Evolutionary conservation across 2,888 invertebrate genomes (phyloP).

Genomic region (Melanostoma scalare): DNA sequence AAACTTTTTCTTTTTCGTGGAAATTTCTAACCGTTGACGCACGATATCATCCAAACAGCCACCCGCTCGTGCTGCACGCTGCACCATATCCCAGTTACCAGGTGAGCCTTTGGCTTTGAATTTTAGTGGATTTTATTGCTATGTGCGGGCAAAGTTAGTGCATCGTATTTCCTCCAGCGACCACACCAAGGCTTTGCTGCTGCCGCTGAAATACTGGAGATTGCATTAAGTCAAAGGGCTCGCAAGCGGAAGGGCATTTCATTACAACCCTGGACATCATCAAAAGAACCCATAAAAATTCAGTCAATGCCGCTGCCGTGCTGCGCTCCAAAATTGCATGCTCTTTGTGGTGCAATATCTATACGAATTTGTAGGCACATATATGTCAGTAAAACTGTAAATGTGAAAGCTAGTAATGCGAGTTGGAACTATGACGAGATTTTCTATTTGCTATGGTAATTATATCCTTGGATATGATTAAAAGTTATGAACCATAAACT

Average conservation of each 20-base stretch:
- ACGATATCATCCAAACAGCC: conserved; percentile 1
- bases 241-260: conserved; percentile 23
- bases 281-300: conserved; percentile 30
- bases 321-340: background rate
- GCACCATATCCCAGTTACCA: background rate
- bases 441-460: conserved; percentile 31
- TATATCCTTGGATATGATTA: conserved; percentile 65
- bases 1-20: conserved; percentile 25
- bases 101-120: conserved; percentile 30
- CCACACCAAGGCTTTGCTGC: conserved; percentile 1
- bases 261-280: conserved; percentile 25
- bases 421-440: background rate
- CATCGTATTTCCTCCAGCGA: conserved; percentile 1
- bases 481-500: conserved; percentile 65
- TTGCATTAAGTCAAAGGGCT: conserved; percentile 61
- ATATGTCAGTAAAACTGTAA: background rate
- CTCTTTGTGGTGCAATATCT: background rate
- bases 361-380: conserved; percentile 1
- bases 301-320: conserved; percentile 24
- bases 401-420: background rate
- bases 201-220: conserved; percentile 26
- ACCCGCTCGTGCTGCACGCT: background rate
- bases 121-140: conserved; percentile 58
- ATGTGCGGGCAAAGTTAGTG: background rate
- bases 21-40: conserved; percentile 38